These are phyloP conservation scores for Ciconia boyciana DNA, from an alignment of 2,113 vertebrate genomes.

Conservation along the genomic window DNA sequence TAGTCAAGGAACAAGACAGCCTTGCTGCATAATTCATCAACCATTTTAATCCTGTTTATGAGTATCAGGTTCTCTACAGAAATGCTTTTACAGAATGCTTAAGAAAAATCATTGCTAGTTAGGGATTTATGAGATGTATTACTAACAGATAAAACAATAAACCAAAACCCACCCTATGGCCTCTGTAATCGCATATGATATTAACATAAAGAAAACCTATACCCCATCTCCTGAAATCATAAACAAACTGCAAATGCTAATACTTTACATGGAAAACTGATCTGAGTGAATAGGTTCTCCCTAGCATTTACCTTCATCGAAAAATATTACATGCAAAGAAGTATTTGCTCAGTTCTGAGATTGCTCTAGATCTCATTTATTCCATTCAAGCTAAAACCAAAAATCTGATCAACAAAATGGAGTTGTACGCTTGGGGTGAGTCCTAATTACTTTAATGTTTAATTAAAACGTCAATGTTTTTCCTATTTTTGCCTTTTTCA, in stretches of 20 bases:
- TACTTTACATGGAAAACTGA: not conserved
- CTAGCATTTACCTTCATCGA: not conserved
- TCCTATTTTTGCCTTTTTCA: not conserved
- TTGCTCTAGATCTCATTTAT: not conserved
- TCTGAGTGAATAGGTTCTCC: not conserved
- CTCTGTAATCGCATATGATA: not conserved
- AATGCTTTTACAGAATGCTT: slow-evolving; percentile 54
- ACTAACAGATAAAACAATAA: slow-evolving; percentile 33
- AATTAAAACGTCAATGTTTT: not conserved
- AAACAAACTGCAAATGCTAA: not conserved
- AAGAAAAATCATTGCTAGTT: slow-evolving; percentile 10
- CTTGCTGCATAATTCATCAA: slow-evolving; percentile 58
- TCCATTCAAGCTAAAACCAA: not conserved
- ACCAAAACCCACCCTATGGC: not conserved
- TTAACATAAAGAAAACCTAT: not conserved
- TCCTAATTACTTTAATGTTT: not conserved
- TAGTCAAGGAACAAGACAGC: slow-evolving; percentile 41
- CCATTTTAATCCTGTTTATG: slow-evolving; percentile 40
- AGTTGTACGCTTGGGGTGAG: not conserved
- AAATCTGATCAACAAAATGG: not conserved
- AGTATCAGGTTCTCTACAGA: slow-evolving; percentile 35
- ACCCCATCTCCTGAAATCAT: not conserved
- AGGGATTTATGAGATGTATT: slow-evolving; percentile 10
- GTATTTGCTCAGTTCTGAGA: not conserved
- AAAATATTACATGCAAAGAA: not conserved